Percentiles rank a stretch among this genome's conserved stretches.
Evolutionary conservation across 2,113 vertebrate species (phyloP).

Genomic region (Platycercus adscitus): DNA sequence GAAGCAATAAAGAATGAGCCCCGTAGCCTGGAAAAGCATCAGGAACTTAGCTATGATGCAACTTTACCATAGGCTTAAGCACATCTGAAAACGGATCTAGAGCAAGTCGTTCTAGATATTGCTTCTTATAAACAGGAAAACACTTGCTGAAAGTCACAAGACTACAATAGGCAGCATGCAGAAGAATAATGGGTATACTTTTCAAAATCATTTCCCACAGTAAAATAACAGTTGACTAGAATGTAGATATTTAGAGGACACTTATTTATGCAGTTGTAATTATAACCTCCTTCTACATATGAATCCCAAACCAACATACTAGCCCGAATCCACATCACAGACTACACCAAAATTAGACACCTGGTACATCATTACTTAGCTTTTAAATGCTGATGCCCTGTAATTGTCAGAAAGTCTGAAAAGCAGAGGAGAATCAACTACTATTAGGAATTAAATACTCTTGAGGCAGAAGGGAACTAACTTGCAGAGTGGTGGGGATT

Average conservation of each 20-base stretch:
- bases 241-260: neutral
- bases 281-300: neutral
- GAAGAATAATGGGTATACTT: neutral
- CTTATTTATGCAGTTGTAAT: neutral
- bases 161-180: neutral
- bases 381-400: neutral
- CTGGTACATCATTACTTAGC: neutral
- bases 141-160: neutral
- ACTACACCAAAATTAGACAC: neutral
- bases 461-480: neutral
- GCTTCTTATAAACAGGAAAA: neutral
- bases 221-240: neutral
- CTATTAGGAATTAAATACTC: neutral
- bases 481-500: neutral
- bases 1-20: fast-evolving
- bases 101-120: neutral
- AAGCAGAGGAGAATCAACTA: fast-evolving
- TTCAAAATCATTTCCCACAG: neutral
- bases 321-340: neutral
- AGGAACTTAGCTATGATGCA: neutral
- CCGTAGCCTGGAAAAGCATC: neutral
- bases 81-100: neutral
- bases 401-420: neutral
- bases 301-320: neutral
- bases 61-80: neutral